phyloP scores from a whole-genome alignment of 1,140 invertebrate genomes.

The Drusus annulatus region DNA sequence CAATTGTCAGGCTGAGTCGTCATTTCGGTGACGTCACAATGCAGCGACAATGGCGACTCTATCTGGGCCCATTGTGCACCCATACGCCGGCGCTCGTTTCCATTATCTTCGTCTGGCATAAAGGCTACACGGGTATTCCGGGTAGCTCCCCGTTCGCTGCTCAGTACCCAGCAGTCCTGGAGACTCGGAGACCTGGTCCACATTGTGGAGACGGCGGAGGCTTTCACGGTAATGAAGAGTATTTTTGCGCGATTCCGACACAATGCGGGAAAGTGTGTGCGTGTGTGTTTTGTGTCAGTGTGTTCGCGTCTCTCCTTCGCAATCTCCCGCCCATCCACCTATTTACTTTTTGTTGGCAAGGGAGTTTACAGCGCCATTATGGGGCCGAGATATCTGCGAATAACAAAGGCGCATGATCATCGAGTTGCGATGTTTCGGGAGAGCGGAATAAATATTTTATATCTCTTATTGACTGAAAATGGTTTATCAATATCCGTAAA shows the following conservation, averaged over 20 bases:
- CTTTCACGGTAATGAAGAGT: slow-evolving; percentile 60
- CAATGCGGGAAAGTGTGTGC: slow-evolving; percentile 23
- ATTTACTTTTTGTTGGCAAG: slow-evolving; percentile 34
- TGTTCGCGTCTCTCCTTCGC: slow-evolving; percentile 13
- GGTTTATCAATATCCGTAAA: slow-evolving; percentile 37
- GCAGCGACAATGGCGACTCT: slow-evolving; percentile 57
- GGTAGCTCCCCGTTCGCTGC: no score
- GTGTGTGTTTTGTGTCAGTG: not conserved
- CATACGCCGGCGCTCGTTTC: slow-evolving; percentile 57
- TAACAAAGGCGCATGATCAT: slow-evolving; percentile 32
- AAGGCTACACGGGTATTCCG: slow-evolving; percentile 52
- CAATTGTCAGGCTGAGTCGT: slow-evolving; percentile 59
- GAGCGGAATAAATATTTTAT: slow-evolving; percentile 23
- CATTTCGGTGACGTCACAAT: slow-evolving; percentile 58
- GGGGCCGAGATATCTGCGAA: slow-evolving; percentile 23
- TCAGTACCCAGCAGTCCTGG: slow-evolving; percentile 41
- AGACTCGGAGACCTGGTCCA: slow-evolving; percentile 23
- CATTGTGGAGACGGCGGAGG: slow-evolving; percentile 52
- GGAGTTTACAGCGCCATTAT: slow-evolving; percentile 37
- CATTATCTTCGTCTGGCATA: slow-evolving; percentile 57
- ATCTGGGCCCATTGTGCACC: slow-evolving; percentile 56
- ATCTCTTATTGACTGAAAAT: slow-evolving; percentile 39
- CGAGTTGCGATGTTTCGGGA: slow-evolving; percentile 18
- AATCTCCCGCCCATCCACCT: slow-evolving; percentile 18
- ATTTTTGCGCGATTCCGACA: slow-evolving; percentile 58